Percentiles rank a stretch among this genome's conserved stretches.
phyloP scores from a whole-genome alignment of 2,113 vertebrate species.

The Daphoenositta chrysoptera region DNA sequence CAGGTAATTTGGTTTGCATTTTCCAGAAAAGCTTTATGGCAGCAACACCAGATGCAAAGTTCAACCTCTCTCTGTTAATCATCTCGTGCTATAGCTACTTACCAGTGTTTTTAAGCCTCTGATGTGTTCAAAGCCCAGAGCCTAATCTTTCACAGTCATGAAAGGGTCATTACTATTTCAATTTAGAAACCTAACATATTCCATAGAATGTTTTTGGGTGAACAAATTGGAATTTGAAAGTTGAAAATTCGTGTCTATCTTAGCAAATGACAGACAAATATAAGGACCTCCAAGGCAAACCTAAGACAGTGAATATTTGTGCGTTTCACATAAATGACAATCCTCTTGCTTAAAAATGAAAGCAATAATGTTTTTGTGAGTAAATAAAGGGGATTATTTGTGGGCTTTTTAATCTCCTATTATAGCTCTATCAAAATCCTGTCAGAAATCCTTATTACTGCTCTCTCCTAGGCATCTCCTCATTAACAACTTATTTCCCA shows the following conservation, averaged over 20 bases:
- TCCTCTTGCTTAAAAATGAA: slow-evolving; percentile 45
- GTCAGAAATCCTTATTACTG: slow-evolving; percentile 35
- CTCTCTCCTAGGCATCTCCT: not conserved
- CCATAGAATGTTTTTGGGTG: not conserved
- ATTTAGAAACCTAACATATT: not conserved
- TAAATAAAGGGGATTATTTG: slow-evolving; percentile 6
- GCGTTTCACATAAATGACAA: slow-evolving; percentile 25
- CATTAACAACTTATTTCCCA: not conserved
- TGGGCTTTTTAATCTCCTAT: not conserved
- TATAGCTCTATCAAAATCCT: slow-evolving; percentile 47
- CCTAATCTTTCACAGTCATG: not conserved
- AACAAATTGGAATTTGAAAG: slow-evolving; percentile 8
- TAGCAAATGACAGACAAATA: not conserved
- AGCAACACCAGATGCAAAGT: slow-evolving; percentile 21
- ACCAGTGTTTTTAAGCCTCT: not conserved
- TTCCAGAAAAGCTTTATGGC: slow-evolving; percentile 30
- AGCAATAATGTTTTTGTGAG: slow-evolving; percentile 30
- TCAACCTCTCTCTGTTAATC: not conserved
- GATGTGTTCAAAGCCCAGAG: not conserved
- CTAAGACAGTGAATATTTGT: slow-evolving; percentile 14
- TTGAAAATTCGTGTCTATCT: slow-evolving; percentile 10
- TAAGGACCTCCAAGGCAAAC: slow-evolving; percentile 20
- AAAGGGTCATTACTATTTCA: not conserved
- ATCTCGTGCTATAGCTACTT: not conserved
- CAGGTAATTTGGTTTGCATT: slow-evolving; percentile 24